Evolutionary conservation across 2,113 vertebrate species (phyloP).

Genomic region (Platysternon megacephalum): DNA sequence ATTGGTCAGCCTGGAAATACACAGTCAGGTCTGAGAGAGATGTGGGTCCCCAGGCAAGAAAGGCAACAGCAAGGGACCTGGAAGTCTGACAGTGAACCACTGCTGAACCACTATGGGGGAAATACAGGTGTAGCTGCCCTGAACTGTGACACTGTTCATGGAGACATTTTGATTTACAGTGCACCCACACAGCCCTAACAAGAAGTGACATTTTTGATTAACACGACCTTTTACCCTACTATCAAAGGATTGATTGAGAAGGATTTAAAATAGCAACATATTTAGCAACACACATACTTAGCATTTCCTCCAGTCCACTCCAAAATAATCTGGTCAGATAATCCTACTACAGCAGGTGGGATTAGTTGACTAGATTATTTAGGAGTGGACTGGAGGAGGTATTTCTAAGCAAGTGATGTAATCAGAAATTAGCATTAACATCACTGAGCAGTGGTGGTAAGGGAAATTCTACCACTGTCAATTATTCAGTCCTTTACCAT

Average conservation of each 20-base stretch:
- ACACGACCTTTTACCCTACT: background rate
- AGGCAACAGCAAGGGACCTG: too few relatives aligned
- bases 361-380: background rate
- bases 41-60: too few relatives aligned
- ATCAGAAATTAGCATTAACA: background rate
- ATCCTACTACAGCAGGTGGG: background rate
- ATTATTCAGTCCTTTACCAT: background rate
- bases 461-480: background rate
- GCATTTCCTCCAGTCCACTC: background rate
- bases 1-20: too few relatives aligned
- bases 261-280: background rate
- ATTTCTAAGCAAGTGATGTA: background rate
- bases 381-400: too few relatives aligned
- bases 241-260: background rate
- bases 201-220: too few relatives aligned
- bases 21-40: too few relatives aligned
- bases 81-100: too few relatives aligned
- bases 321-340: background rate
- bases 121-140: too few relatives aligned
- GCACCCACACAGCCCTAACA: background rate
- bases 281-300: rapidly evolving
- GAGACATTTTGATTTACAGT: background rate
- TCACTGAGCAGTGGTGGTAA: background rate
- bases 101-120: too few relatives aligned
- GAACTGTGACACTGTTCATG: background rate